Evolutionary conservation across 1,140 invertebrate species (phyloP), one percentile per base, ranked within the genome.

Genomic region (Nephila pilipes): DNA sequence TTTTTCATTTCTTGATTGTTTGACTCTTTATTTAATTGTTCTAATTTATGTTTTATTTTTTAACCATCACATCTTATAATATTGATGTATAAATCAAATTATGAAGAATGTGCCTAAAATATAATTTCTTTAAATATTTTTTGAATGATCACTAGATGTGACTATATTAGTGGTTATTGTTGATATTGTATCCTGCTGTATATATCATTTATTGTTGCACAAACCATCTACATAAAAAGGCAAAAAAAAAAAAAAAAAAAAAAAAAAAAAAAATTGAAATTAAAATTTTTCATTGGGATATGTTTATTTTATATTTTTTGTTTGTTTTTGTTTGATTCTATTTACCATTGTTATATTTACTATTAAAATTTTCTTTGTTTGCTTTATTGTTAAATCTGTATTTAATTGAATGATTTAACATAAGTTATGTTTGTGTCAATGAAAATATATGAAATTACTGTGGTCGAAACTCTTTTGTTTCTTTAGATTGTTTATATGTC

Each of bases 251-350:
- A n/a, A n/a, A n/a, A n/a, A n/a, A n/a, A n/a, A n/a, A n/a, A n/a
- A n/a, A n/a, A 65, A 65, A n/a, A 65, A 8, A n/a, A 65, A 12
- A 65, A 65, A 65, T 6, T 46, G 46, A 46, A 46, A 10, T 46
- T 46, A 46, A 46, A 46, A 46, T 46, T 10, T 46, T 46, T 46
- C 0, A 46, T 10, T 10, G 2, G 46, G 46, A 46, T 25, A 65
- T 65, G 63, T 65, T 25, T 65, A 29, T 65, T 60, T 22, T 65
- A 65, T 65, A 65, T 65, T 65, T 25, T 65, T 65, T 65, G 60
- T 60, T 60, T 60, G 20, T 16, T 12, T 25, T 22, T 46, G 46
- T 46, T 46, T 46, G 6, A 25, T 12, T 65, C 22, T 65, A 25
- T 29, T 25, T 65, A 65, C 63, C 22, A 65, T 65, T 65, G 63